Base-by-base conservation (phyloP, 2,888 invertebrate genomes). In the Heliconius ismenius region DNA sequence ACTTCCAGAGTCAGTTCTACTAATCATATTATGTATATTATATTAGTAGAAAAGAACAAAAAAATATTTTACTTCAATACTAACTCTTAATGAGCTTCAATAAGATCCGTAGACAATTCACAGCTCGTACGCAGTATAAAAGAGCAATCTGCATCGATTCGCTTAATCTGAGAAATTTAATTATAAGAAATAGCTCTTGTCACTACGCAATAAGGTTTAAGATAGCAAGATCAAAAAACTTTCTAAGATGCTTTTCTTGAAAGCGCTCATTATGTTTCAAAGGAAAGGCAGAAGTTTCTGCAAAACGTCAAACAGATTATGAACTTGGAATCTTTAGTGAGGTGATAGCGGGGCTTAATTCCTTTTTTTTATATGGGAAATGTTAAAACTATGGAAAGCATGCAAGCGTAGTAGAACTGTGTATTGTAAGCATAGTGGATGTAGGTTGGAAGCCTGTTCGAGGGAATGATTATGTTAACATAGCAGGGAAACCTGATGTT, bases 221-320 rank as follows among this genome's bases (percentile, higher is more conserved):
- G 26, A 26, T 74, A 21, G 24, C 10, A 26, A 3, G 2, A 26
- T 26, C 58, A 24, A 43, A 67, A 60, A 67, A 69, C 39, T 60
- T 75, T 69, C 62, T 49, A 62, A 68, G 32, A 62, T n/a, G 75
- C 43, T 39, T 75, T 63, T 28, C 54, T 68, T 67, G 74, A 68
- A 63, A 75, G 63, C 70, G 49, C 63, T 49, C 49, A 69, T 67
- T 63, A 60, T 54, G 32, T 70, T 54, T 62, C 49, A 63, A 62
- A 63, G 75, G 75, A 68, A 75, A 70, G 21, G 43, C 62, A 73
- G 60, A 73, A 73, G 73, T 73, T 73, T 73, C 60, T 73, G 62
- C 21, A 62, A 62, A 73, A 70, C 58, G 70, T 58, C 70, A 70
- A 70, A 62, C 62, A 73, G 73, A 73, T 73, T 73, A 62, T 73